Conservation (phyloP, 2,113 vertebrate genomes). For the Percina caprodes region DNA sequence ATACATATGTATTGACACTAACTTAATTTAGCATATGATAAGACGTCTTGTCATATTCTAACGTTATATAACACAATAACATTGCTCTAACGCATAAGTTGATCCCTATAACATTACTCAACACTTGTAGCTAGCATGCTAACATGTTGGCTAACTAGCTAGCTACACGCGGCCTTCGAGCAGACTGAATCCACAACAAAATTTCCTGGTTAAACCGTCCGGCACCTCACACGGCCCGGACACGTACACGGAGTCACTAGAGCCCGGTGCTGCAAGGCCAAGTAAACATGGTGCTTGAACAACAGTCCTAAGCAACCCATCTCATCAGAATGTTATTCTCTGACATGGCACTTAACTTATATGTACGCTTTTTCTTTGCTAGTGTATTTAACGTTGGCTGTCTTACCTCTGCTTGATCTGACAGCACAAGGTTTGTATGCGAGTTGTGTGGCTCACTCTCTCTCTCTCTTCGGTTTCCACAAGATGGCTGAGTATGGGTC, state of each 20-base stretch:
- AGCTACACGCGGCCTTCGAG: conserved; percentile 75
- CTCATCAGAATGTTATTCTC: conserved; percentile 19
- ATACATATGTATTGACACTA: not conserved
- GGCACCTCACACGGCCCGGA: conserved; percentile 16
- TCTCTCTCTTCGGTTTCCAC: conserved; percentile 79
- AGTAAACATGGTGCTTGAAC: conserved; percentile 74
- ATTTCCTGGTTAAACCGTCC: conserved; percentile 54
- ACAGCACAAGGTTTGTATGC: conserved; percentile 86
- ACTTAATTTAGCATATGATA: not conserved
- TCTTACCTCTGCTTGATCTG: conserved; percentile 87
- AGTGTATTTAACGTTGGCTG: conserved; percentile 74
- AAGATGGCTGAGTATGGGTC: conserved; percentile 87
- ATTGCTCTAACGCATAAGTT: conserved; percentile 24
- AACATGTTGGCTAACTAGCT: conserved; percentile 61
- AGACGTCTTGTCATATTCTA: not conserved
- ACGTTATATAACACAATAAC: not conserved
- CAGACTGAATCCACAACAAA: conserved; percentile 49
- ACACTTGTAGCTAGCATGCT: conserved; percentile 54
- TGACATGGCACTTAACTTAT: conserved; percentile 34
- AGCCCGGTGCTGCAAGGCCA: conserved; percentile 79
- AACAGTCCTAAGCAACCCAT: conserved; percentile 41
- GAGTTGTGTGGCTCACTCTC: conserved; percentile 75
- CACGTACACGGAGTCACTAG: conserved; percentile 46
- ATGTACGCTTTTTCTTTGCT: conserved; percentile 31
- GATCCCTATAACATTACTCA: conserved; percentile 32